Conservation (phyloP, 2,113 vertebrate species). For the Leucopsar rothschildi region DNA sequence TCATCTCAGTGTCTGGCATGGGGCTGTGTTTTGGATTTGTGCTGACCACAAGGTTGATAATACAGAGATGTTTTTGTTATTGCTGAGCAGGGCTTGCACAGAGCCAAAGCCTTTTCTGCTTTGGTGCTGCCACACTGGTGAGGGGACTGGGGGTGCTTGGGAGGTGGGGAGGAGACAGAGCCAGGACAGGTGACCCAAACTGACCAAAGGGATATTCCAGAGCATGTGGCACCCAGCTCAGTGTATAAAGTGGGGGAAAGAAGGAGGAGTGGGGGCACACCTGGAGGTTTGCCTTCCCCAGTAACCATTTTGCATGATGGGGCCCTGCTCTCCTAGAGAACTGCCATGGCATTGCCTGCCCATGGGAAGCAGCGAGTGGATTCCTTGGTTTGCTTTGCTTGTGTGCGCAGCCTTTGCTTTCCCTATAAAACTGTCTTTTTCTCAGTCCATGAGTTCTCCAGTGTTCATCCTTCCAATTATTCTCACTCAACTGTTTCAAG, state of each 20-base stretch:
- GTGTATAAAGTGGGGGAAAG: rapidly evolving
- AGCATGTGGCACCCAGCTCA: background rate
- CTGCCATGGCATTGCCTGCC: background rate
- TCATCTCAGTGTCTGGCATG: background rate
- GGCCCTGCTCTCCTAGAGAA: background rate
- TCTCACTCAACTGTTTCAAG: background rate
- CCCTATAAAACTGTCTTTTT: background rate
- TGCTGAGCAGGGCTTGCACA: background rate
- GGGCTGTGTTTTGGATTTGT: background rate
- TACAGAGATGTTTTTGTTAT: background rate
- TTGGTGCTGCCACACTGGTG: background rate
- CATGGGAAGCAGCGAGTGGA: background rate
- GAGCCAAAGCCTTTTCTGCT: background rate
- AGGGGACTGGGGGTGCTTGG: background rate
- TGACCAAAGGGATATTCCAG: background rate
- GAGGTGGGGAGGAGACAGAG: background rate
- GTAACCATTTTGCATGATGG: background rate
- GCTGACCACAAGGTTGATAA: background rate
- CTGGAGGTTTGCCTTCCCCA: background rate
- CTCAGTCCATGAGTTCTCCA: background rate
- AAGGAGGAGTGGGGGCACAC: background rate
- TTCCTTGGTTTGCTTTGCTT: background rate
- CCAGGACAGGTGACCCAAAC: background rate
- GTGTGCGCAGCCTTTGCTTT: background rate
- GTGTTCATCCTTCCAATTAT: background rate